phyloP scores from a whole-genome alignment of 2,888 invertebrate genomes.

The Agrilus cyanescens region DNA sequence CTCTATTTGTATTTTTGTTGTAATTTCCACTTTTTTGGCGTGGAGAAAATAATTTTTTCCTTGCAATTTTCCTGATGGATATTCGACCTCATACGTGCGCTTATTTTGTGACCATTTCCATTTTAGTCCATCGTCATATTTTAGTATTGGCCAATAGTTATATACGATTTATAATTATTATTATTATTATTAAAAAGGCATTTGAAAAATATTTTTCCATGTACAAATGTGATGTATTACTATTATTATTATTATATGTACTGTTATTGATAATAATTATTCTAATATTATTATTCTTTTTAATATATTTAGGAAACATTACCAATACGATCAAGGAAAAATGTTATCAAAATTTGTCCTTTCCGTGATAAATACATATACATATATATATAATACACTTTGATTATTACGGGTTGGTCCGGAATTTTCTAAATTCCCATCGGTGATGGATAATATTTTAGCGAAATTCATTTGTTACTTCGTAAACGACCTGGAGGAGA shows the following conservation, averaged over 20 bases:
- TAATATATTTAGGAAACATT: conserved; percentile 30
- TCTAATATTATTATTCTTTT: conserved; percentile 1
- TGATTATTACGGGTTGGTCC: conserved; percentile 31
- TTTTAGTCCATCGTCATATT: background rate
- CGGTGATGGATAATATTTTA: conserved; percentile 13
- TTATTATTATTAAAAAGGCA: conserved; percentile 28
- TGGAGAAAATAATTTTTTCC: too few relatives aligned
- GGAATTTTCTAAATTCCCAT: conserved; percentile 17
- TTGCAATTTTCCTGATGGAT: too few relatives aligned
- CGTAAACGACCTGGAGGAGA: conserved; percentile 39
- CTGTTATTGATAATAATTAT: too few relatives aligned
- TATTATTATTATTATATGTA: conserved; percentile 4
- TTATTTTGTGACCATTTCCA: background rate
- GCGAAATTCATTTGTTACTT: conserved; percentile 25
- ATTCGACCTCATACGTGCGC: too few relatives aligned
- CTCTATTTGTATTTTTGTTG: too few relatives aligned
- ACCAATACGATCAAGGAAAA: conserved; percentile 18
- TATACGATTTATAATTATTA: conserved; percentile 11
- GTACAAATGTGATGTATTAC: conserved; percentile 21
- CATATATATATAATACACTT: conserved; percentile 19
- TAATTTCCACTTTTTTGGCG: too few relatives aligned
- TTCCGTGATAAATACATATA: conserved; percentile 10
- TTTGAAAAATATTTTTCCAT: conserved; percentile 32
- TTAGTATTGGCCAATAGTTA: background rate
- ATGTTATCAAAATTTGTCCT: conserved; percentile 11